Conservation (phyloP, 2,797 vertebrate species). For the Onychomys leucogaster region DNA sequence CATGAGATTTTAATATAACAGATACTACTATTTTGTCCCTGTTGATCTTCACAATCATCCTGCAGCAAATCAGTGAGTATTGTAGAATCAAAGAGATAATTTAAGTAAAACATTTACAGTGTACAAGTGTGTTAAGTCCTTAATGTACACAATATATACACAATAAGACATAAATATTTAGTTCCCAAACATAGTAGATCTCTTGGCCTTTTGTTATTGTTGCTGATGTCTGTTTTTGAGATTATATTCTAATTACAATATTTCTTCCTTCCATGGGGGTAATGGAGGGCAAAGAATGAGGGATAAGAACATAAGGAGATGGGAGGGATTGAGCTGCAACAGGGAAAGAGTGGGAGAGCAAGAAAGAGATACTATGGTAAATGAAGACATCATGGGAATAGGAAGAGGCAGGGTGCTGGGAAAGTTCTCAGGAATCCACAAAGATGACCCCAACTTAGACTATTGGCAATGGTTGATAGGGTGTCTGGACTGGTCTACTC, state of each 20-base stretch:
- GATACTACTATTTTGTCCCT: neutral
- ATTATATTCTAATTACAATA: neutral
- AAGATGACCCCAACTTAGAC: too few species aligned
- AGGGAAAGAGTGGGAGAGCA: too few species aligned
- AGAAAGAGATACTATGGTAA: too few species aligned
- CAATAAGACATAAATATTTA: slow-evolving; percentile 34
- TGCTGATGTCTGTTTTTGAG: neutral
- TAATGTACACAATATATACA: neutral
- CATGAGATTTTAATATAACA: slow-evolving; percentile 43
- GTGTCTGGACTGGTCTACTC: too few species aligned
- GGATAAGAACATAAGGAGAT: too few species aligned
- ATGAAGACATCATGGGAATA: too few species aligned
- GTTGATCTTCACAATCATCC: slow-evolving; percentile 21
- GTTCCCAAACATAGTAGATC: neutral
- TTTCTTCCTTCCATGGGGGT: neutral
- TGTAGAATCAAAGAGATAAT: slow-evolving; percentile 25
- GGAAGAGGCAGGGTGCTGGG: too few species aligned
- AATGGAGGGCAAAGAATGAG: too few species aligned
- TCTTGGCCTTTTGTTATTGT: neutral
- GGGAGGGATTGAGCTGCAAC: too few species aligned
- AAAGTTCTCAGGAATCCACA: too few species aligned
- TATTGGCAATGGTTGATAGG: too few species aligned
- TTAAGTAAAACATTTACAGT: neutral
- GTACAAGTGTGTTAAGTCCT: neutral
- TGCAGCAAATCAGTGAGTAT: slow-evolving; percentile 10